Evolutionary conservation across 2,888 invertebrate genomes (phyloP), one percentile per base, ranked within the genome.

Genomic region (Drosophila prolongata): DNA sequence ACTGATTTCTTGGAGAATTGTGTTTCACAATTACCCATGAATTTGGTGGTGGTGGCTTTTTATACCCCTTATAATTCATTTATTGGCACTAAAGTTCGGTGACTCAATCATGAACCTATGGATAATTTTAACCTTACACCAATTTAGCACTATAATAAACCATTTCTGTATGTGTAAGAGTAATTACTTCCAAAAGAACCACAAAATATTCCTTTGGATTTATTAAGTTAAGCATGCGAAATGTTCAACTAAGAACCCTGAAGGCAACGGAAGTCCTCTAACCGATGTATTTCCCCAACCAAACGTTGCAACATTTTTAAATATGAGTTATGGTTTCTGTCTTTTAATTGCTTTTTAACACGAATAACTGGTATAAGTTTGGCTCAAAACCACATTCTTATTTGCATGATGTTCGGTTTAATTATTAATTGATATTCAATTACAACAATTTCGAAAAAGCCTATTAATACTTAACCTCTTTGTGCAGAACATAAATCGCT

Each of bases 401-500:
- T 38, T 56, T 84, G 80, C 80, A 80, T 80, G 80, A 16, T 30
- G 52, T 54, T 59, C 9, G 19, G 40, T 46, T 27, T 11, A 8
- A 13, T 42, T 49, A 13, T 27, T 10, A 1, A 27, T 35, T 43
- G 0, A 55, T 11, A 9, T 8, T 10, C 8, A 11, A 27, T 3
- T 9, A 1, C 4, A 10, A 30, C n/a, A 19, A 47, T 42, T n/a
- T 47, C 2, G 27, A 0, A 13, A 2, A 27, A 35, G 10, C 8
- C 5, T 34, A 47, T 10, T 54, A 54, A 37, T 24, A 1, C 30
- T 8, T 3, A 6, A 10, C 10, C 1, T 35, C 54, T 14, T 49
- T 19, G 73, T 62, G 40, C 93, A 97, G 97, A 96, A 96, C 93
- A 95, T 97, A 92, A 96, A 96, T 92, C 96, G 96, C 70, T 91